Percentiles rank a stretch among this genome's conserved stretches.
phyloP scores from a whole-genome alignment of 2,113 vertebrate genomes.

The Zosterops japonicus region DNA sequence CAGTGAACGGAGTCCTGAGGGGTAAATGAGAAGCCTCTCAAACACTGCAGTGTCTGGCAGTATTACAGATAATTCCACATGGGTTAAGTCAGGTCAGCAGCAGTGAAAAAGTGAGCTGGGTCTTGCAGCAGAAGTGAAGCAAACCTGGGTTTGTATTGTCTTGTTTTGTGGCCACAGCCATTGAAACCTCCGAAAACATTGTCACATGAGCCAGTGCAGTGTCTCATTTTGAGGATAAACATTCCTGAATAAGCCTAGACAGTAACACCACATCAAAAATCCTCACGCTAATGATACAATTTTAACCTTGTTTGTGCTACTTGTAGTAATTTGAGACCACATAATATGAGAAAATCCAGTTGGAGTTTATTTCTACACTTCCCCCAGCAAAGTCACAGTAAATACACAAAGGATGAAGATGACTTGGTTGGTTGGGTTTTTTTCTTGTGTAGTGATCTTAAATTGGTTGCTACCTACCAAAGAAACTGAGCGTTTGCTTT shows the following conservation, averaged over 20 bases:
- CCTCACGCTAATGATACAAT: background rate
- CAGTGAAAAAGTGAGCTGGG: background rate
- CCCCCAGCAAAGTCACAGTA: background rate
- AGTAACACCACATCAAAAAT: background rate
- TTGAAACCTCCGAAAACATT: background rate
- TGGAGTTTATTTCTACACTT: background rate
- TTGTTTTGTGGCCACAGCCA: background rate
- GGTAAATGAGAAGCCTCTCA: background rate
- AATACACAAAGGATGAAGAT: background rate
- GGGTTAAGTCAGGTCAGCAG: background rate
- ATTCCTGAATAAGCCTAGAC: background rate
- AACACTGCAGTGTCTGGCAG: background rate
- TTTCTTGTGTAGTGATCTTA: background rate
- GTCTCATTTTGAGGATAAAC: background rate
- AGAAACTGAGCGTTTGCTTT: constrained; percentile 73
- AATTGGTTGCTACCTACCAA: constrained; percentile 73
- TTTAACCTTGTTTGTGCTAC: background rate
- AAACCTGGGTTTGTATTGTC: background rate
- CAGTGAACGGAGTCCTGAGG: background rate
- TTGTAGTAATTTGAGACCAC: background rate
- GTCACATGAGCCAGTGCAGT: background rate
- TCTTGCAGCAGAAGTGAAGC: background rate
- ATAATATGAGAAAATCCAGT: background rate
- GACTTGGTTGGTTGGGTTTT: background rate
- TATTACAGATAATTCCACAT: background rate